phyloP scores from a whole-genome alignment of 2,888 invertebrate genomes.

The Deilephila elpenor region DNA sequence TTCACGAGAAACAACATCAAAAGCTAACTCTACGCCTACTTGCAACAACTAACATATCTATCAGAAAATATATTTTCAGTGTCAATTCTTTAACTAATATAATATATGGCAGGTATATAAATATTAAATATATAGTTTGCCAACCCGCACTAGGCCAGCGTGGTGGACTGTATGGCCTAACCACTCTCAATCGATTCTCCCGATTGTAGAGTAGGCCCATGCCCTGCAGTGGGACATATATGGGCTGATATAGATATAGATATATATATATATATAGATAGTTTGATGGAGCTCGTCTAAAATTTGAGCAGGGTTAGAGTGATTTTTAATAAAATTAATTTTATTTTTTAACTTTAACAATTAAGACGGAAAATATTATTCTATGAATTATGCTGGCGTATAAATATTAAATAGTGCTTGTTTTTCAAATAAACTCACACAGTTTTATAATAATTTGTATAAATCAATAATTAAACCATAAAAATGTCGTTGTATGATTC shows the following conservation, averaged over 20 bases:
- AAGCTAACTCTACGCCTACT: neutral
- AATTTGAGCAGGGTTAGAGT: neutral
- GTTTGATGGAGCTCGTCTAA: neutral
- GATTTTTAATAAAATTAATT: neutral
- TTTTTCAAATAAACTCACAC: neutral
- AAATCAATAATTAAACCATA: neutral
- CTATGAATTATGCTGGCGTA: neutral
- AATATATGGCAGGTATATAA: neutral
- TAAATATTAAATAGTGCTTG: too few relatives aligned
- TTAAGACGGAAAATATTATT: neutral
- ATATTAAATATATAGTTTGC: neutral
- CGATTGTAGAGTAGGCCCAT: too few relatives aligned
- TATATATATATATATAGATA: too few relatives aligned
- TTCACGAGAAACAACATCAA: conserved; percentile 8
- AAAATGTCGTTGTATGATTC: conserved; percentile 17
- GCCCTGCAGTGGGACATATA: too few relatives aligned
- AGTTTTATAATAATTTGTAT: neutral
- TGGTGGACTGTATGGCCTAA: too few relatives aligned
- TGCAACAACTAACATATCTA: conserved; percentile 27
- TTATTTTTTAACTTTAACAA: neutral
- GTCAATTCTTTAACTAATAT: conserved; percentile 53
- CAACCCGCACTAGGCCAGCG: too few relatives aligned
- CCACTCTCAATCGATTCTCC: too few relatives aligned
- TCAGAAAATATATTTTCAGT: conserved; percentile 68
- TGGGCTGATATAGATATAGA: too few relatives aligned